phyloP scores from a whole-genome alignment of 2,888 invertebrate genomes.

The Tetragonisca angustula region DNA sequence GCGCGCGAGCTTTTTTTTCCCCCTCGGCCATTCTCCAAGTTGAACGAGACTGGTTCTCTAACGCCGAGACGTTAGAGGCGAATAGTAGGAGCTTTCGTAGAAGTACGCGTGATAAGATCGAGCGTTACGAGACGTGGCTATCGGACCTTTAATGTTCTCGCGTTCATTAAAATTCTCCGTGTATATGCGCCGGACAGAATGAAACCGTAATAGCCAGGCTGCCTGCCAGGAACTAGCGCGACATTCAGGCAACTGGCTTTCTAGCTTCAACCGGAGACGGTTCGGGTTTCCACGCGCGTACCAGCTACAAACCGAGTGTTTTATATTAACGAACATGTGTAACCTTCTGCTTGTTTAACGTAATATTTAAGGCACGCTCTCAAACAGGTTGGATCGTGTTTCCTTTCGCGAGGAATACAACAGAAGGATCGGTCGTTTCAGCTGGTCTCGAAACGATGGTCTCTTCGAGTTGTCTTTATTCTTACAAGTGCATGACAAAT shows the following conservation, averaged over 20 bases:
- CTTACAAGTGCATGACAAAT: no score
- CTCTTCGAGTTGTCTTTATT: no score
- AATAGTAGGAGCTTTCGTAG: slow-evolving; percentile 2
- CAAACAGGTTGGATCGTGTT: background rate
- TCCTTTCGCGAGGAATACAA: slow-evolving; percentile 8
- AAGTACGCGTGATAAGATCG: slow-evolving; percentile 29
- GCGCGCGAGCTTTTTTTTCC: background rate
- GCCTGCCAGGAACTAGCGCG: slow-evolving; percentile 40
- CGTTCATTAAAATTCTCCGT: slow-evolving; percentile 46
- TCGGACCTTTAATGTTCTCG: slow-evolving; percentile 26
- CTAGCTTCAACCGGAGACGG: slow-evolving; percentile 54
- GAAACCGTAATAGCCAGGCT: slow-evolving; percentile 41
- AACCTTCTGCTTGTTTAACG: slow-evolving; percentile 9
- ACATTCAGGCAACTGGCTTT: slow-evolving; percentile 58
- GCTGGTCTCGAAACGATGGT: no score
- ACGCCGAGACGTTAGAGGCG: background rate
- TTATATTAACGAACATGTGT: slow-evolving; percentile 54
- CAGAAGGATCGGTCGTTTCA: background rate
- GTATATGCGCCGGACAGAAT: slow-evolving; percentile 28
- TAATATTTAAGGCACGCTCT: slow-evolving; percentile 19
- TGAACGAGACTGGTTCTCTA: background rate
- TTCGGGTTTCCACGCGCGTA: slow-evolving; percentile 62
- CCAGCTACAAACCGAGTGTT: slow-evolving; percentile 53
- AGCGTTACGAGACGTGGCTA: slow-evolving; percentile 18
- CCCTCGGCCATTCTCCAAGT: background rate